Percentiles rank a stretch among this genome's conserved stretches.
phyloP scores from a whole-genome alignment of 64 coral and sea anemone genomes.

The Stichodactyla mertensii region DNA sequence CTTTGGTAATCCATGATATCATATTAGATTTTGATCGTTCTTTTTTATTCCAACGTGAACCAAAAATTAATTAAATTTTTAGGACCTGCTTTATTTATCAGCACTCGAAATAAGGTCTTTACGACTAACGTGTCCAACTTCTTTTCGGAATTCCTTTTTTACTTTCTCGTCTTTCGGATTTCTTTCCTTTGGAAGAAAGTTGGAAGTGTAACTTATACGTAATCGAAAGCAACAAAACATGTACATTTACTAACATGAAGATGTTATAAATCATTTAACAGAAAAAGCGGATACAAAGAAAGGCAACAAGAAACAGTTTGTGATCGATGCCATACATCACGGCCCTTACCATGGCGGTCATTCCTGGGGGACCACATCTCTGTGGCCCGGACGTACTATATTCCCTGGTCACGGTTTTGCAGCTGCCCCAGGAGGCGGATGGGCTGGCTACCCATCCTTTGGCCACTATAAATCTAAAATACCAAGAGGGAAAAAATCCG shows the following conservation, averaged over 20 bases:
- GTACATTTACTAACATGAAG: neutral
- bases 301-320: conserved; percentile 69
- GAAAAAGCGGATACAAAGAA: conserved; percentile 21
- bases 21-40: too few relatives aligned
- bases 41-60: too few relatives aligned
- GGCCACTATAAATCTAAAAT: conserved; percentile 62
- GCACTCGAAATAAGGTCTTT: too few relatives aligned
- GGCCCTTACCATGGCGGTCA: conserved; percentile 67
- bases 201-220: too few relatives aligned
- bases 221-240: too few relatives aligned
- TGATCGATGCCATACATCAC: conserved; percentile 74
- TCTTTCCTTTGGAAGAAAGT: too few relatives aligned
- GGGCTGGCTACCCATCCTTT: conserved; percentile 65
- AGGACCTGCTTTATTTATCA: too few relatives aligned
- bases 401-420: conserved; percentile 33
- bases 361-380: conserved; percentile 74
- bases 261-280: conserved; percentile 4
- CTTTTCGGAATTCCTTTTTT: too few relatives aligned
- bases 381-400: conserved; percentile 46
- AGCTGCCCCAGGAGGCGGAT: conserved; percentile 28
- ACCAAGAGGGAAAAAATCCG: conserved; percentile 32
- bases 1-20: too few relatives aligned
- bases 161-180: too few relatives aligned
- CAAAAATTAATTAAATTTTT: too few relatives aligned
- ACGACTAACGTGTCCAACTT: too few relatives aligned